Evolutionary conservation across 2,113 vertebrate species (phyloP).

Genomic region (Chaenogobius annularis): DNA sequence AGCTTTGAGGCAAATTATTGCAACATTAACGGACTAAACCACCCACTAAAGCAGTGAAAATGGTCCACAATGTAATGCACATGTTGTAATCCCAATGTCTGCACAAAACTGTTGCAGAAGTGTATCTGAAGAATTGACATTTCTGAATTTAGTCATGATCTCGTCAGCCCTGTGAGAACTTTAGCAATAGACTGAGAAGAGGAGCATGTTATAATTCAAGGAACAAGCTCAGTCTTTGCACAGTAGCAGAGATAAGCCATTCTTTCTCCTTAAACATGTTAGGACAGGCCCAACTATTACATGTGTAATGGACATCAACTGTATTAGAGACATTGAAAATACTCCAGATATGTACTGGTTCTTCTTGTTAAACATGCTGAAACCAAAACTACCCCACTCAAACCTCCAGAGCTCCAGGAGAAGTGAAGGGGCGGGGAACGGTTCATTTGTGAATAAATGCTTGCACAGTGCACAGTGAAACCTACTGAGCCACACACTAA

Average conservation of each 20-base stretch:
- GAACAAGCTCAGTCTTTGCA: background rate
- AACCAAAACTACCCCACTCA: conserved; percentile 1
- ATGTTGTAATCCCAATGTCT: background rate
- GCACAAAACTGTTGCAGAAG: background rate
- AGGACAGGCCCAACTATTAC: background rate
- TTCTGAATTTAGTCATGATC: background rate
- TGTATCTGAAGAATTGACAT: background rate
- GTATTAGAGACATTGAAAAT: background rate
- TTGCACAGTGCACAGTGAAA: conserved; percentile 20
- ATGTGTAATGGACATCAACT: background rate
- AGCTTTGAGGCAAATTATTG: no score
- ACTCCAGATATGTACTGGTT: background rate
- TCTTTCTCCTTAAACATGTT: background rate
- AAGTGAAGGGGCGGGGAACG: conserved; percentile 16
- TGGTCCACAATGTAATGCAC: background rate
- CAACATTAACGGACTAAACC: no score
- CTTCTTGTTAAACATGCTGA: background rate
- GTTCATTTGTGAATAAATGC: conserved; percentile 29
- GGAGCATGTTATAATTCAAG: background rate
- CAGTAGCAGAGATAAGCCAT: background rate
- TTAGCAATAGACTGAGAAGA: background rate
- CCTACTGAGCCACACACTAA: conserved; percentile 42
- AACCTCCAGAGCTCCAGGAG: background rate
- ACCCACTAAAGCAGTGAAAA: no score
- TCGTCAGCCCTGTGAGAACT: background rate